These are phyloP conservation scores for Drosophila nigricruria DNA, from an alignment of 2,888 invertebrate species.

Conservation along the genomic window DNA sequence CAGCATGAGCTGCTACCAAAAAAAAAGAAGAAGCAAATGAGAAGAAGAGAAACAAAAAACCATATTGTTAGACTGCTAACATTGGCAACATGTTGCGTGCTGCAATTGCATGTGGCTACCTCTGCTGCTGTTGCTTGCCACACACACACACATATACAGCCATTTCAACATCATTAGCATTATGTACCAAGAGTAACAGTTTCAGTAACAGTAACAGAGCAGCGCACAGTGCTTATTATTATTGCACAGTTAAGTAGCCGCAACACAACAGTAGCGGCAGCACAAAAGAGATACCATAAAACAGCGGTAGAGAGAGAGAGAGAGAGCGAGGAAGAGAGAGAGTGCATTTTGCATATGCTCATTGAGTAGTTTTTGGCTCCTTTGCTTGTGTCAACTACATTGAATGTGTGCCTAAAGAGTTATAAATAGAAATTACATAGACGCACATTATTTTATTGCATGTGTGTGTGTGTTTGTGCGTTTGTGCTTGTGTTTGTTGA, in stretches of 20 bases:
- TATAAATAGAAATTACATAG: constrained; percentile 64
- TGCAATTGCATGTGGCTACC: constrained; percentile 57
- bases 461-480: constrained; percentile 4
- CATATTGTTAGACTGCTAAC: constrained; percentile 45
- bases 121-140: constrained; percentile 36
- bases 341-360: constrained; percentile 41
- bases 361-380: constrained; percentile 36
- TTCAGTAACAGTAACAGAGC: constrained; percentile 33
- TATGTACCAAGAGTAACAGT: constrained; percentile 58
- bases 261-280: constrained; percentile 13
- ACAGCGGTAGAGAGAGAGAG: background rate
- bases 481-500: constrained; percentile 2
- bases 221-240: constrained; percentile 41
- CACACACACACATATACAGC: constrained; percentile 29
- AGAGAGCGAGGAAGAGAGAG: constrained; percentile 6
- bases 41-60: constrained; percentile 29
- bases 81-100: constrained; percentile 71
- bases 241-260: constrained; percentile 52
- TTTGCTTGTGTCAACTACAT: constrained; percentile 42
- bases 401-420: constrained; percentile 41
- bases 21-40: constrained; percentile 25
- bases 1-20: constrained; percentile 58
- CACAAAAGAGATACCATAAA: background rate
- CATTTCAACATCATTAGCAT: constrained; percentile 71
- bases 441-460: constrained; percentile 27